Conservation (phyloP, 2,797 vertebrate genomes). For the Tokudaia muenninki region DNA sequence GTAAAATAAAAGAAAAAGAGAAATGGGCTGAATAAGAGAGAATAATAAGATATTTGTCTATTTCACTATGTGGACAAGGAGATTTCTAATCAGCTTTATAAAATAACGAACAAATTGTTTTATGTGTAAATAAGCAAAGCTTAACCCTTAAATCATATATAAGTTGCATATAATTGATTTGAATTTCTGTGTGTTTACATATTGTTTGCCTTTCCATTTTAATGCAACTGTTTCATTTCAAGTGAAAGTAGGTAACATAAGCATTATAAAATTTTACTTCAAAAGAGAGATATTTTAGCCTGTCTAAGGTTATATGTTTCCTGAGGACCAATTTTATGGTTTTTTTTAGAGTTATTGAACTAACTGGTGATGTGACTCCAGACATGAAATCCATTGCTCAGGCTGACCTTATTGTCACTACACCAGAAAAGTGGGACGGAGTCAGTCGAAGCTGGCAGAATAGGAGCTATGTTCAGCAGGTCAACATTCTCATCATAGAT, state of each 20-base stretch:
- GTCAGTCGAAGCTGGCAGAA: constrained; percentile 99
- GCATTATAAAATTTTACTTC: constrained; percentile 61
- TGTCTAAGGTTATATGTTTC: constrained; percentile 39
- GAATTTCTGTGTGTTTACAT: not conserved
- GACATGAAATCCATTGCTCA: constrained; percentile 96
- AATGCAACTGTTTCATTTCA: not conserved
- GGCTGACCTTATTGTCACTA: constrained; percentile 98
- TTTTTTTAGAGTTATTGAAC: constrained; percentile 94
- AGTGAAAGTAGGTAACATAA: constrained; percentile 17
- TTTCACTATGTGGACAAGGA: constrained; percentile 32
- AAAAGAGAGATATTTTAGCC: constrained; percentile 5
- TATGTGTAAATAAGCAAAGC: constrained; percentile 10
- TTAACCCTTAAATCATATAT: not conserved
- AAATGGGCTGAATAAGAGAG: not conserved
- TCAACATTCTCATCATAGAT: constrained; percentile 98
- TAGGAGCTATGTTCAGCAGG: constrained; percentile 97
- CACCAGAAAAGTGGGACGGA: constrained; percentile 99
- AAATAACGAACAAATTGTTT: not conserved
- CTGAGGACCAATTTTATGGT: constrained; percentile 61
- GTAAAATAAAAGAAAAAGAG: no score
- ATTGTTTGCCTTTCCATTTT: constrained; percentile 13
- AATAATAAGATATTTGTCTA: not conserved
- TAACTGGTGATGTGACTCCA: constrained; percentile 98
- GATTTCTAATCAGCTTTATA: constrained; percentile 26
- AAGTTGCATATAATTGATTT: constrained; percentile 34